These are phyloP conservation scores for Peromyscus nudipes DNA, from an alignment of 2,797 vertebrate species.

Conservation along the genomic window DNA sequence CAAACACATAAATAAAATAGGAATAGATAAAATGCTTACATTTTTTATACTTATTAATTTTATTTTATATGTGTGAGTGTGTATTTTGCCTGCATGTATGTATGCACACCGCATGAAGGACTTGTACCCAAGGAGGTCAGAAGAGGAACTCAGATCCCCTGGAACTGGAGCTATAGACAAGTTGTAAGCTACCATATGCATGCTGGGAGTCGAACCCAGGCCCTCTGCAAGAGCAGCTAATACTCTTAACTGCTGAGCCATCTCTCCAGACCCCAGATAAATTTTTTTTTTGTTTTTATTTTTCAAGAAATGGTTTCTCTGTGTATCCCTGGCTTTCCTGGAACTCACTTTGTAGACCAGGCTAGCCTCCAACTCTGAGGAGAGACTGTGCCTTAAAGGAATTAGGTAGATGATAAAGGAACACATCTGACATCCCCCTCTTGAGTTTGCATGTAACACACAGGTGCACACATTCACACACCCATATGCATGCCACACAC, in stretches of 20 bases:
- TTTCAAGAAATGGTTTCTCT: background rate
- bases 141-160: background rate
- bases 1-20: background rate
- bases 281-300: background rate
- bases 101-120: background rate
- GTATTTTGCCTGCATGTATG: background rate
- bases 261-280: background rate
- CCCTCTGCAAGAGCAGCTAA: background rate
- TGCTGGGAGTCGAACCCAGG: background rate
- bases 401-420: background rate
- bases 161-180: background rate
- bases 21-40: background rate
- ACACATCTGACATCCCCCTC: background rate
- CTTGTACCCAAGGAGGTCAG: background rate
- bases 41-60: background rate
- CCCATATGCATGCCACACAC: background rate
- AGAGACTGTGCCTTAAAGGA: background rate
- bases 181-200: background rate
- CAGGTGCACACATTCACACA: background rate
- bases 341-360: background rate
- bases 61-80: background rate
- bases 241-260: background rate
- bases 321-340: background rate
- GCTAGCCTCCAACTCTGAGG: background rate
- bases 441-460: background rate